Evolutionary conservation across 2,113 vertebrate genomes (phyloP).

Genomic region (Turdus rufiventris): DNA sequence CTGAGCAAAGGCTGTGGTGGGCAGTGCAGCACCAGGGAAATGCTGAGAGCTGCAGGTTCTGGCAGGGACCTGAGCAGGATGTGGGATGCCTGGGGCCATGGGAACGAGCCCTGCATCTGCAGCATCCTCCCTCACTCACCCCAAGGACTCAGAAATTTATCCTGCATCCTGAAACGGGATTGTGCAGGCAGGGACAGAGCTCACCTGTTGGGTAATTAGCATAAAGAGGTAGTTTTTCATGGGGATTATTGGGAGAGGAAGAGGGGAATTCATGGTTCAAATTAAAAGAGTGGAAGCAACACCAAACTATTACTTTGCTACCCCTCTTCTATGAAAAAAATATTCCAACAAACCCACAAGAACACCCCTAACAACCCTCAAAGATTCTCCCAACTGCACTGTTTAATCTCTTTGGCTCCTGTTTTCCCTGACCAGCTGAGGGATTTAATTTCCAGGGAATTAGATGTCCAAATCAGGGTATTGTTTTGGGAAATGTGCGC

Average conservation of each 20-base stretch:
- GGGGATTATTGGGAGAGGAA: neutral
- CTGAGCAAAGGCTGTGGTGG: neutral
- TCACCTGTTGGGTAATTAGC: neutral
- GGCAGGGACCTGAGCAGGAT: neutral
- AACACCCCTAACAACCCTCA: neutral
- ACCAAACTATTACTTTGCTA: neutral
- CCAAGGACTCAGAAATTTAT: neutral
- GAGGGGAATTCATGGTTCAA: neutral
- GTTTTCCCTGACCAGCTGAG: constrained; percentile 40
- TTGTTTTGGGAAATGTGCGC: constrained; percentile 33
- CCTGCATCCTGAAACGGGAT: accelerated
- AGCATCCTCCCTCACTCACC: neutral
- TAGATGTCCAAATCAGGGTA: neutral
- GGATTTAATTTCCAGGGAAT: constrained; percentile 59
- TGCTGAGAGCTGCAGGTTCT: neutral
- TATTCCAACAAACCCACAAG: neutral
- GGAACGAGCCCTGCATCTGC: neutral
- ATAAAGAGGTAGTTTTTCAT: neutral
- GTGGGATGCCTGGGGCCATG: neutral
- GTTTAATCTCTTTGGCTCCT: constrained; percentile 48
- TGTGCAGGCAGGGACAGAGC: neutral
- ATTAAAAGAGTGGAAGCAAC: neutral
- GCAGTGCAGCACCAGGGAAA: neutral
- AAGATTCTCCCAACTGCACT: neutral
- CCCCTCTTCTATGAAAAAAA: neutral